Evolutionary conservation across 2,888 invertebrate genomes (phyloP).

Genomic region (Quadroppia sp.): DNA sequence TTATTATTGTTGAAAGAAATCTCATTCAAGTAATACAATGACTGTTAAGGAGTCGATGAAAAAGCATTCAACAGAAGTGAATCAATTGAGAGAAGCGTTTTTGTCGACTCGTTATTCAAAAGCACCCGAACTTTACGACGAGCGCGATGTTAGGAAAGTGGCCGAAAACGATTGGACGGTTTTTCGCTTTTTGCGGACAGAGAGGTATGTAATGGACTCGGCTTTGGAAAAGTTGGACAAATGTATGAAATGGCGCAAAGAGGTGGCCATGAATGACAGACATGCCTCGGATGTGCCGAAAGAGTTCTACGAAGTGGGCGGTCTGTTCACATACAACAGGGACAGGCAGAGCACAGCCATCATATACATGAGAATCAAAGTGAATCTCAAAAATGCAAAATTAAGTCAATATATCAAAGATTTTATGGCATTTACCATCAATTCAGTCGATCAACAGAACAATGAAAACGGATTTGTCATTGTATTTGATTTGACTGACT

Average conservation of each 20-base stretch:
- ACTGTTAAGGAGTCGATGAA: not conserved
- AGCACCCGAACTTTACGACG: not conserved
- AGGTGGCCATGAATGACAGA: constrained; percentile 1
- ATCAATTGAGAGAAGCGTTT: not conserved
- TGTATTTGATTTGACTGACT: constrained; percentile 30
- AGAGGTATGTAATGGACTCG: not conserved
- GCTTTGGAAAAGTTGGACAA: constrained; percentile 21
- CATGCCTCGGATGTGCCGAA: constrained; percentile 5
- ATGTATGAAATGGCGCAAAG: constrained; percentile 15
- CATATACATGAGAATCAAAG: constrained; percentile 19
- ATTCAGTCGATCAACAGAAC: not conserved
- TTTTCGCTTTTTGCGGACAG: constrained; percentile 21
- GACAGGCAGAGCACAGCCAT: constrained; percentile 15
- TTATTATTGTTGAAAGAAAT: too few relatives aligned
- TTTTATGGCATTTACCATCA: constrained; percentile 13
- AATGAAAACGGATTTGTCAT: constrained; percentile 29
- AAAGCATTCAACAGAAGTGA: not conserved
- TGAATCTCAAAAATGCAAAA: not conserved
- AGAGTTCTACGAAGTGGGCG: constrained; percentile 29
- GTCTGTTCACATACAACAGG: constrained; percentile 16
- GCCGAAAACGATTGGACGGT: constrained; percentile 21
- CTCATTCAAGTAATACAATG: too few relatives aligned
- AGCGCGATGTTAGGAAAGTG: not conserved
- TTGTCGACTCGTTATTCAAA: not conserved
- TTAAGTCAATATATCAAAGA: constrained; percentile 22